Base-by-base conservation (phyloP, 2,888 invertebrate genomes). In the Dimorphilus gyrociliatus region DNA sequence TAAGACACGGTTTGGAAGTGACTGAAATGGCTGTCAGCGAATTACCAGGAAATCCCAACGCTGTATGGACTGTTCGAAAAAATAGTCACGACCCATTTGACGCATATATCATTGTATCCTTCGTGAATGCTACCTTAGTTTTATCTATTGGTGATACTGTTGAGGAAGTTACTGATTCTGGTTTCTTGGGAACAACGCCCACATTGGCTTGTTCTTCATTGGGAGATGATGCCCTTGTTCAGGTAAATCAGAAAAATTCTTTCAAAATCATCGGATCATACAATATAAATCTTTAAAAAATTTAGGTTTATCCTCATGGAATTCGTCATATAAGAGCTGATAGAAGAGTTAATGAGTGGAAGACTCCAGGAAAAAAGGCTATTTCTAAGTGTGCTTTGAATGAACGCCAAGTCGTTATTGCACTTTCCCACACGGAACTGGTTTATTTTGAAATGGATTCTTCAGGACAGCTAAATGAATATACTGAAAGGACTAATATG, bases 11-110 rank as follows among this genome's bases (percentile, higher is more conserved):
- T 47, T 69, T 97, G 29, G 97, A 94, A 70, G 92, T 97, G 2
- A 84, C 90, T 0, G 97, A 99, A 67, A 97, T 99, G 97, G 97
- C 97, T 35, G 92, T 97, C 2, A 92, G 92, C 16, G 97, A 97
- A 64, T 68, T 97, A 45, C 97, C 97, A n/a, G 94, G 94, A 55
- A 94, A 88, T 55, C 97, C 97, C 2, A 97, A 92, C 68, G 94
- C 94, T 49, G 97, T 97, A 2, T 97, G 97, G 97, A 97, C 97
- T 18, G 97, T 97, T 14, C 84, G 88, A 58, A 74, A 81, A 51
- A 76, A 86, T 60, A 75, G 81, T 57, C 94, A 97, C 69, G 97
- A 92, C 92, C 67, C 84, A 62, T 92, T 72, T 71, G 97, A 97
- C 72, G 85, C 94, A 31, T 97, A 94, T 72, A 99, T 97, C 72